A percentile compares a stretch with the other conserved stretches of the same genome.
phyloP scores from a whole-genome alignment of 2,113 vertebrate species.

The Pelecanoides urinatrix region DNA sequence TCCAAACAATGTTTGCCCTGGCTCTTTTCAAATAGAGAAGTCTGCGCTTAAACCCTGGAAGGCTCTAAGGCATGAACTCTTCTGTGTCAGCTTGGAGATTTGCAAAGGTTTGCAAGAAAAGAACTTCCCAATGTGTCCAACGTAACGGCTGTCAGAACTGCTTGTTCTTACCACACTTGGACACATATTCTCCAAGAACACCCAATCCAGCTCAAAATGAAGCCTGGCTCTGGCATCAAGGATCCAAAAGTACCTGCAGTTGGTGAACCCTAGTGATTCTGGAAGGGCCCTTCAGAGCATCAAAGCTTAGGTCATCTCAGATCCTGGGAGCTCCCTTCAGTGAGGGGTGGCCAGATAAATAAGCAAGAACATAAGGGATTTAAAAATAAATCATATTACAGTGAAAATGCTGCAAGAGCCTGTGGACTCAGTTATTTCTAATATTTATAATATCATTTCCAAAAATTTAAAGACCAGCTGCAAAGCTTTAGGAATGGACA shows the following conservation, averaged over 20 bases:
- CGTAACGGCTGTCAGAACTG: background rate
- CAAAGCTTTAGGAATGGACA: constrained; percentile 18
- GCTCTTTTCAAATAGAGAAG: constrained; percentile 35
- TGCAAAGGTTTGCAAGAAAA: constrained; percentile 3
- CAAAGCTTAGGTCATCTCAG: background rate
- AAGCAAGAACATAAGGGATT: background rate
- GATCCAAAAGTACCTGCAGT: background rate
- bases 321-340: background rate
- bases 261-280: background rate
- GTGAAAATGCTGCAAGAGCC: background rate
- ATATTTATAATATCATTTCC: constrained; percentile 33
- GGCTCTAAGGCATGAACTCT: background rate
- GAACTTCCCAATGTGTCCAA: background rate
- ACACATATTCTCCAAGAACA: background rate
- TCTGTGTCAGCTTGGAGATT: background rate
- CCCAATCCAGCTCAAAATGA: background rate
- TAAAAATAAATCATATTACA: background rate
- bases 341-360: background rate
- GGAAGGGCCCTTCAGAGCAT: background rate
- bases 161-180: background rate
- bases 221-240: background rate
- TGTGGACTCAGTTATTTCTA: background rate
- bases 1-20: constrained; percentile 65
- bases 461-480: constrained; percentile 34
- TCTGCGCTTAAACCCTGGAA: constrained; percentile 27